These are phyloP conservation scores for Pollenia angustigena DNA, from an alignment of 2,888 invertebrate genomes.

Conservation along the genomic window DNA sequence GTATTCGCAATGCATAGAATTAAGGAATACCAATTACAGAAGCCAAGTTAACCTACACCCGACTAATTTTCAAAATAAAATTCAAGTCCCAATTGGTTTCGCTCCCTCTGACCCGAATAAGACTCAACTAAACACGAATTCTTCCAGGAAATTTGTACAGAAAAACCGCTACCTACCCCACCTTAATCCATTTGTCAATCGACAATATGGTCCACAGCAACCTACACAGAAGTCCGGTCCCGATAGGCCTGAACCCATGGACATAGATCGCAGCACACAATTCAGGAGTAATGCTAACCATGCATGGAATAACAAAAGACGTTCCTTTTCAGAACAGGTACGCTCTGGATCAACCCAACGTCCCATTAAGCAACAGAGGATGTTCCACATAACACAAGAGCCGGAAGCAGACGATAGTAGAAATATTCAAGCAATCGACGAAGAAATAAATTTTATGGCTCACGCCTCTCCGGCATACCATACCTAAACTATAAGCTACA, in stretches of 20 bases:
- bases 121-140: constrained; percentile 17
- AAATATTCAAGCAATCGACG: not conserved
- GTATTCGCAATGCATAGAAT: constrained; percentile 40
- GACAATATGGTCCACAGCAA: not conserved
- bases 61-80: constrained; percentile 9
- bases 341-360: too few relatives aligned
- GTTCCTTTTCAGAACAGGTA: not conserved
- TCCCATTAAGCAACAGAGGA: not conserved
- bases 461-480: constrained; percentile 38
- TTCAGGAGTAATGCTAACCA: constrained; percentile 4
- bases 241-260: constrained; percentile 10
- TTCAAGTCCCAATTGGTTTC: constrained; percentile 28
- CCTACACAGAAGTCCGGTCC: constrained; percentile 17
- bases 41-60: constrained; percentile 5
- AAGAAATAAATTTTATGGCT: constrained; percentile 25
- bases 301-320: constrained; percentile 18
- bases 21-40: constrained; percentile 46
- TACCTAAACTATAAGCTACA: constrained; percentile 38
- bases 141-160: not conserved
- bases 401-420: not conserved
- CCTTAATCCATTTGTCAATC: not conserved
- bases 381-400: not conserved
- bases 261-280: constrained; percentile 8
- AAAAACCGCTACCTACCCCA: constrained; percentile 15
- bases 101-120: not conserved